Evolutionary conservation across 2,797 vertebrate genomes (phyloP).

Genomic region (Sebastes cheni): DNA sequence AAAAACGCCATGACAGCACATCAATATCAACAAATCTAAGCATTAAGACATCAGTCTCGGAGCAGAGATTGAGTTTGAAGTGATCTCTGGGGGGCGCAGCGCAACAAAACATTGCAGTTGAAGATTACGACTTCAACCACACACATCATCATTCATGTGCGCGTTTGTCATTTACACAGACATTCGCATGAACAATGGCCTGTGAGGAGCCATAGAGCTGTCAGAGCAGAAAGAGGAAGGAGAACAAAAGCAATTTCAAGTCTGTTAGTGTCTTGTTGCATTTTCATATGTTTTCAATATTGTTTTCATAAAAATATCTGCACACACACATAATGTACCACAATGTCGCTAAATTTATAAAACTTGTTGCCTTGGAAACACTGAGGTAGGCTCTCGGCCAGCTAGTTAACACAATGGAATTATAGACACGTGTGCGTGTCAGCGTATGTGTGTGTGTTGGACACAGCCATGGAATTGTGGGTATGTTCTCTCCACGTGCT

Average conservation of each 20-base stretch:
- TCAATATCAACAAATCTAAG: neutral
- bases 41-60: neutral
- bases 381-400: slow-evolving; percentile 57
- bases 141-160: slow-evolving; percentile 1
- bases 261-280: neutral
- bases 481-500: slow-evolving; percentile 67
- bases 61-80: neutral
- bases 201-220: slow-evolving; percentile 9
- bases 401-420: slow-evolving; percentile 69
- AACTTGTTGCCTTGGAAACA: slow-evolving; percentile 76
- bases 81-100: neutral
- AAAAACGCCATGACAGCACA: neutral
- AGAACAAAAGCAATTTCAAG: slow-evolving; percentile 9
- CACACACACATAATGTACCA: slow-evolving; percentile 11
- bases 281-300: slow-evolving; percentile 43
- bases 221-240: neutral
- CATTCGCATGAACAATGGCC: neutral
- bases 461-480: slow-evolving; percentile 61
- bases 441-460: slow-evolving; percentile 30
- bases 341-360: slow-evolving; percentile 52
- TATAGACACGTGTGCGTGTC: slow-evolving; percentile 54
- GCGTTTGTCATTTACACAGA: slow-evolving; percentile 15
- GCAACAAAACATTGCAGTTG: neutral
- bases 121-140: neutral
- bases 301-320: slow-evolving; percentile 34